Evolutionary conservation across 2,113 vertebrate species (phyloP).

Genomic region (Oophaga pumilio): DNA sequence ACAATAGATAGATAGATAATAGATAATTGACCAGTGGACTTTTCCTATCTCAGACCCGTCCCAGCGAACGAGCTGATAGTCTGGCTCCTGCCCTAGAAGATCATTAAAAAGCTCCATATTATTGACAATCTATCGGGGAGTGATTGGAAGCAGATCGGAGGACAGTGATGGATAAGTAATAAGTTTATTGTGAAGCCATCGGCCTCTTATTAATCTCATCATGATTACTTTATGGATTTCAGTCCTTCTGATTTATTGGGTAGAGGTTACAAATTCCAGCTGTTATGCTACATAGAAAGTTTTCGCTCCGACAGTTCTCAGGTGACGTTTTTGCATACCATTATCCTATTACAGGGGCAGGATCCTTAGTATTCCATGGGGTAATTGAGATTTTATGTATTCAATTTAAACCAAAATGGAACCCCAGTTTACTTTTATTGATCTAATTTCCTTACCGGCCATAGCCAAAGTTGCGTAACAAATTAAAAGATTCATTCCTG

Average conservation of each 20-base stretch:
- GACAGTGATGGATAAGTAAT: conserved; percentile 15
- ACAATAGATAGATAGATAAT: neutral
- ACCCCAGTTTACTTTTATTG: neutral
- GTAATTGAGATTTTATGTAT: neutral
- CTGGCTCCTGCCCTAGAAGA: neutral
- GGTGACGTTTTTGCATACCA: neutral
- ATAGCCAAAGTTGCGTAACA: no score
- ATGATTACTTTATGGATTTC: conserved; percentile 29
- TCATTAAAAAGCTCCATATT: neutral
- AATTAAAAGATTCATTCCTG: no score
- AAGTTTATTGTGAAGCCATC: neutral
- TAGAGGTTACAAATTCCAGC: neutral
- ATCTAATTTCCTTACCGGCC: neutral
- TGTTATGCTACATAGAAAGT: neutral
- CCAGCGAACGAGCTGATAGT: neutral
- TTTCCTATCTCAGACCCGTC: neutral
- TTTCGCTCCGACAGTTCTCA: neutral
- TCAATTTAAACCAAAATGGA: neutral
- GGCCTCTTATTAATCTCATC: conserved; percentile 1
- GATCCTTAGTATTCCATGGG: neutral
- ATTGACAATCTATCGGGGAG: neutral
- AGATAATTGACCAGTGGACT: neutral
- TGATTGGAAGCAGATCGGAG: neutral
- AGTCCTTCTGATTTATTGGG: neutral
- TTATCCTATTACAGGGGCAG: neutral